Conservation (phyloP, 1,140 invertebrate species). For the Brachionus koreanus region DNA sequence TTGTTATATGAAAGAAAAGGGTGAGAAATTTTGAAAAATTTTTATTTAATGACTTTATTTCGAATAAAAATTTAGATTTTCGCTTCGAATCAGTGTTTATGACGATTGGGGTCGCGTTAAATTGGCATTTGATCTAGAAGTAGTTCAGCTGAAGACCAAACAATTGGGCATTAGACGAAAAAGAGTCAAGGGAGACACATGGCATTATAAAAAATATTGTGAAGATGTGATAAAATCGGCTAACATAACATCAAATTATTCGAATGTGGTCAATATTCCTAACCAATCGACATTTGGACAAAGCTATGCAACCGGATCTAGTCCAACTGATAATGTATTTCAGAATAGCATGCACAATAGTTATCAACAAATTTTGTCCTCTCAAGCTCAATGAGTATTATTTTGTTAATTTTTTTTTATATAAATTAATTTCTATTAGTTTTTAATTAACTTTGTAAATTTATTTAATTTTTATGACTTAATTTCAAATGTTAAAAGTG, state of each 20-base stretch:
- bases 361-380: slow-evolving; percentile 18
- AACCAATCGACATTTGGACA: slow-evolving; percentile 3
- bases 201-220: slow-evolving; percentile 79
- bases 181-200: slow-evolving; percentile 74
- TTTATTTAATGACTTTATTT: neutral
- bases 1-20: slow-evolving; percentile 27
- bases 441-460: neutral
- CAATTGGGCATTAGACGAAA: slow-evolving; percentile 71
- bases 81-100: slow-evolving; percentile 13
- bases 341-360: slow-evolving; percentile 9
- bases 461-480: neutral
- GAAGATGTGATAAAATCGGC: slow-evolving; percentile 68
- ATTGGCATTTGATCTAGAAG: slow-evolving; percentile 74
- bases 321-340: neutral
- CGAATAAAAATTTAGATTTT: neutral
- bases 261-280: slow-evolving; percentile 3
- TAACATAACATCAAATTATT: slow-evolving; percentile 44
- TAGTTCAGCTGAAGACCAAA: slow-evolving; percentile 63
- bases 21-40: neutral
- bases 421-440: neutral
- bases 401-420: slow-evolving; percentile 8
- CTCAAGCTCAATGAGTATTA: slow-evolving; percentile 7
- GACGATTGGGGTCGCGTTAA: slow-evolving; percentile 61
- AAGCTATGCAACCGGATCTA: neutral
- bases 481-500: neutral